phyloP scores from a whole-genome alignment of 35 echinoderm and acorn worm genomes.

The Ophiothrix spiculata region DNA sequence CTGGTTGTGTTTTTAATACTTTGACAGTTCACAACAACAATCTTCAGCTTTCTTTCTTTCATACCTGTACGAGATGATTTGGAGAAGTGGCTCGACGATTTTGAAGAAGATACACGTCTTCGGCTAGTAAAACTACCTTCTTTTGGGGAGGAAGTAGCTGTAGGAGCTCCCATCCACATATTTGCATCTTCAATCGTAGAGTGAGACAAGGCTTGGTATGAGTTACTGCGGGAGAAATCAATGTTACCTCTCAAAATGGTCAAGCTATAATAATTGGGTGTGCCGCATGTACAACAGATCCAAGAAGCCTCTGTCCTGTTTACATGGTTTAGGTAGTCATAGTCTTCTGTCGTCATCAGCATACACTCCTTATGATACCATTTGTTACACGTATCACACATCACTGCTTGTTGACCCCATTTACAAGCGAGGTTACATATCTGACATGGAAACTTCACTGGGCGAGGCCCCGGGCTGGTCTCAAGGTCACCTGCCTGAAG shows the following conservation, averaged over 20 bases:
- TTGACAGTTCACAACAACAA: background rate
- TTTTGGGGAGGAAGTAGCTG: background rate
- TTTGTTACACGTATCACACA: constrained; percentile 24
- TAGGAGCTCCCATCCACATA: background rate
- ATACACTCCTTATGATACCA: constrained; percentile 14
- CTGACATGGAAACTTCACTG: background rate
- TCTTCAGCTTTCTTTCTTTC: background rate
- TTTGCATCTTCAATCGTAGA: background rate
- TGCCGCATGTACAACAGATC: background rate
- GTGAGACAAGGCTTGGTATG: background rate
- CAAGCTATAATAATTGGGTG: background rate
- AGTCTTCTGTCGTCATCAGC: constrained; percentile 16
- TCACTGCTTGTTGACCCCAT: constrained; percentile 25
- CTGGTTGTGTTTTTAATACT: constrained; percentile 31
- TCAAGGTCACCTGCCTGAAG: constrained; percentile 18
- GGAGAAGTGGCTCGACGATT: background rate
- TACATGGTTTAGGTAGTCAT: background rate
- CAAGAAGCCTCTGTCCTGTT: background rate
- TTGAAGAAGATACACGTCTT: background rate
- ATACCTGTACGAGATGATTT: background rate
- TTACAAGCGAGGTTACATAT: constrained; percentile 35
- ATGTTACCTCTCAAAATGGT: background rate
- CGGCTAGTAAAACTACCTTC: background rate
- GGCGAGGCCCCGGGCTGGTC: constrained; percentile 3
- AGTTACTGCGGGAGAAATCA: background rate